A percentile compares a stretch with the other conserved stretches of the same genome.
phyloP scores from a whole-genome alignment of 2,113 vertebrate genomes.

The Lepisosteus oculatus region DNA sequence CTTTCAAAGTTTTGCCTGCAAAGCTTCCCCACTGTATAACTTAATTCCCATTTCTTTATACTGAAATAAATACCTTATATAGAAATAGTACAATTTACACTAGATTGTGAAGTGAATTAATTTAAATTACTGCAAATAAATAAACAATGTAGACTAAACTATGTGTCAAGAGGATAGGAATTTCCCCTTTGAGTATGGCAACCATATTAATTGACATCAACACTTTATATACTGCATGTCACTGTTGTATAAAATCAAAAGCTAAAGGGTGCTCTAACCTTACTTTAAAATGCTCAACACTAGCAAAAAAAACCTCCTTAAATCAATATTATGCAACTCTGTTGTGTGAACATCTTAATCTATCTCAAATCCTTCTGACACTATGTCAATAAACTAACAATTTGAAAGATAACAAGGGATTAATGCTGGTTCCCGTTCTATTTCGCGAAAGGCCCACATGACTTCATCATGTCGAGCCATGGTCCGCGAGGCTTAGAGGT shows the following conservation, averaged over 20 bases:
- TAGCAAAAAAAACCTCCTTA: conserved; percentile 22
- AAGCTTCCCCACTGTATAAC: not conserved
- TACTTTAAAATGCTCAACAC: conserved; percentile 35
- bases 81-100: too few species aligned
- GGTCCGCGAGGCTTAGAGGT: not conserved
- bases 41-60: too few species aligned
- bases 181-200: too few species aligned
- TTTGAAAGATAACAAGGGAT: conserved; percentile 30
- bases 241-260: conserved; percentile 8
- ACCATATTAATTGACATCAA: not conserved
- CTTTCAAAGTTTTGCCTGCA: not conserved
- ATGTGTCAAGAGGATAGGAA: too few species aligned
- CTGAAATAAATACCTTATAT: too few species aligned
- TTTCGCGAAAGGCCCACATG: not conserved
- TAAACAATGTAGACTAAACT: too few species aligned
- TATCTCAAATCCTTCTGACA: conserved; percentile 21
- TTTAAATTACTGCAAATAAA: too few species aligned
- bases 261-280: conserved; percentile 31
- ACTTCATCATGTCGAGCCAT: not conserved
- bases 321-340: conserved; percentile 25
- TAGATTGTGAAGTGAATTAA: too few species aligned
- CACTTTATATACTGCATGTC: not conserved
- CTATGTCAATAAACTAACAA: conserved; percentile 24
- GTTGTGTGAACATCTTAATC: conserved; percentile 32
- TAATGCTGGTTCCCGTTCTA: conserved; percentile 6